phyloP scores from a whole-genome alignment of 2,888 invertebrate species.

The Xylocampa areola region DNA sequence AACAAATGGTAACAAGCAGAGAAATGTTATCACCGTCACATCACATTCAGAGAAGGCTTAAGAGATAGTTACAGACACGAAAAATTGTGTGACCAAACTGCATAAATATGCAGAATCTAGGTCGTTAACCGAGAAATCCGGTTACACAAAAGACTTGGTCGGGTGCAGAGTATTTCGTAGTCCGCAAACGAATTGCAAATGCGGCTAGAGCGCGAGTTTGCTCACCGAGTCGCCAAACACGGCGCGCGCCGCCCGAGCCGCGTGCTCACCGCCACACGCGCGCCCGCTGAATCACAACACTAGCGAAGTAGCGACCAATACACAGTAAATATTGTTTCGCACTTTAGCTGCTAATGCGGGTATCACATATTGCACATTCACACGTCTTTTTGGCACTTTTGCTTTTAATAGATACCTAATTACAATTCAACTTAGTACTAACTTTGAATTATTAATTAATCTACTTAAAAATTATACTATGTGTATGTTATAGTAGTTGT shows the following conservation, averaged over 20 bases:
- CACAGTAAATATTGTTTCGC: constrained; percentile 26
- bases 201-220: constrained; percentile 75
- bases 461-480: too few species aligned
- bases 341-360: constrained; percentile 19
- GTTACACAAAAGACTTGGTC: constrained; percentile 82
- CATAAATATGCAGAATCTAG: constrained; percentile 81
- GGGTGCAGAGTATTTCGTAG: constrained; percentile 79
- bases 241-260: constrained; percentile 40
- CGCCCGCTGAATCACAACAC: constrained; percentile 40
- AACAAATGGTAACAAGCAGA: constrained; percentile 25
- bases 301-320: constrained; percentile 24
- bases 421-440: too few species aligned
- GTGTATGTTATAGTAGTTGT: too few species aligned
- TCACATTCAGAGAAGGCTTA: constrained; percentile 49
- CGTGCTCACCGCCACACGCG: constrained; percentile 14
- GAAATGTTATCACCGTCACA: constrained; percentile 39
- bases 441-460: too few species aligned
- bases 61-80: constrained; percentile 65
- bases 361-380: too few species aligned
- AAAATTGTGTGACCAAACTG: constrained; percentile 76
- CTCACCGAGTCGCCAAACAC: constrained; percentile 79
- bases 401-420: too few species aligned
- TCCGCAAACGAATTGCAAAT: constrained; percentile 82
- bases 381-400: too few species aligned
- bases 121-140: constrained; percentile 84